A percentile compares a stretch with the other conserved stretches of the same genome.
Conservation (phyloP, 2,888 invertebrate species). For the Ornithoptera alexandrae region DNA sequence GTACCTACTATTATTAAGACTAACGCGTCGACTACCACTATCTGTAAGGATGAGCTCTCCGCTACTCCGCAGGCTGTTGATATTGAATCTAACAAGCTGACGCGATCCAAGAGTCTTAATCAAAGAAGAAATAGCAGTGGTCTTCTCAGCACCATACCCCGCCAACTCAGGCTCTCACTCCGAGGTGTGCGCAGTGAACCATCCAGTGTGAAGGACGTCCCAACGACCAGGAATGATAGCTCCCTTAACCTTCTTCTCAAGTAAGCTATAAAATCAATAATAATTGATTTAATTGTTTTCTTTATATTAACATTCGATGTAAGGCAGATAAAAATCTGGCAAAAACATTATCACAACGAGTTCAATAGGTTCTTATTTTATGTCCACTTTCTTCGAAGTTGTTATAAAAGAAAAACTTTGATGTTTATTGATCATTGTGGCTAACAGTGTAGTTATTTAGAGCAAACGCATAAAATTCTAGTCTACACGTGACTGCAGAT, state of each 20-base stretch:
- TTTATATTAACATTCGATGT: background rate
- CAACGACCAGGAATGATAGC: slow-evolving; percentile 74
- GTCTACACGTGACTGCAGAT: slow-evolving; percentile 32
- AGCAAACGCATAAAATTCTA: slow-evolving; percentile 4
- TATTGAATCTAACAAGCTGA: slow-evolving; percentile 66
- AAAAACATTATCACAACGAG: too few species aligned
- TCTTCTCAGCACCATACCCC: slow-evolving; percentile 76
- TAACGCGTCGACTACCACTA: slow-evolving; percentile 67
- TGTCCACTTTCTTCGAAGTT: too few species aligned
- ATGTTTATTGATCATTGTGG: background rate
- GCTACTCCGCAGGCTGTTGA: slow-evolving; percentile 55
- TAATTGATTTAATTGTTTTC: background rate
- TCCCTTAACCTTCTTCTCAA: slow-evolving; percentile 74
- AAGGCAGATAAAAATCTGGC: too few species aligned
- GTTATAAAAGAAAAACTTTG: too few species aligned
- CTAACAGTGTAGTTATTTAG: background rate
- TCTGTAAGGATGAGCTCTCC: slow-evolving; percentile 59
- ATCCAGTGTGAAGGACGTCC: slow-evolving; percentile 73
- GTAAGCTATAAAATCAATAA: slow-evolving; percentile 51
- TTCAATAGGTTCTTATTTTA: too few species aligned
- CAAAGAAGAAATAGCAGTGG: slow-evolving; percentile 76
- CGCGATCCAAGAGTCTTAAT: slow-evolving; percentile 73
- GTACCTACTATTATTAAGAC: slow-evolving; percentile 75
- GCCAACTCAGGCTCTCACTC: slow-evolving; percentile 73
- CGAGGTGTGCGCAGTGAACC: slow-evolving; percentile 75